phyloP scores from a whole-genome alignment of 1,140 invertebrate species.

The Zaprionus capensis region DNA sequence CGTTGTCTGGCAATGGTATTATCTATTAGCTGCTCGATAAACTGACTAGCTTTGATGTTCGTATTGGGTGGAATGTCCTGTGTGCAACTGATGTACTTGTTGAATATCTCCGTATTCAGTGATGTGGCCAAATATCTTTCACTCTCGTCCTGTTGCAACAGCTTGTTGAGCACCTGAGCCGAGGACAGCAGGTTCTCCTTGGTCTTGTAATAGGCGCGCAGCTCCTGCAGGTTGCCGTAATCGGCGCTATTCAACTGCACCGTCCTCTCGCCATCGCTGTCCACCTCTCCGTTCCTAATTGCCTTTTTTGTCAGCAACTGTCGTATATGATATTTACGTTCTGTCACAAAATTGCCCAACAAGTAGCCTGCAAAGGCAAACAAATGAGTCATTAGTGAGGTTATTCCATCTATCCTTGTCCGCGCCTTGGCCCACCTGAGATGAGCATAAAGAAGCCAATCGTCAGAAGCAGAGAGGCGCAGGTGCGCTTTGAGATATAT shows the following conservation, averaged over 20 bases:
- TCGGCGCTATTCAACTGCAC: conserved; percentile 68
- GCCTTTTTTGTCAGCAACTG: conserved; percentile 70
- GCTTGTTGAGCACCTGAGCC: conserved; percentile 71
- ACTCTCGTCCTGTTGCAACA: conserved; percentile 71
- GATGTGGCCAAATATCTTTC: conserved; percentile 75
- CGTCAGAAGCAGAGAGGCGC: conserved; percentile 75
- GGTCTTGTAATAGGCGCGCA: conserved; percentile 71
- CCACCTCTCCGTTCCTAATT: conserved; percentile 47
- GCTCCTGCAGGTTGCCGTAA: conserved; percentile 71
- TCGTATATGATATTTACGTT: conserved; percentile 80
- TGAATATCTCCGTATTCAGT: conserved; percentile 78
- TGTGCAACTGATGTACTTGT: conserved; percentile 81
- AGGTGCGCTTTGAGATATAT: conserved; percentile 83
- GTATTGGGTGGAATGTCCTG: conserved; percentile 81
- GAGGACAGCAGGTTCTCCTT: conserved; percentile 67
- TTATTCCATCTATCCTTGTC: conserved; percentile 12
- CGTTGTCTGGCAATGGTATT: conserved; percentile 75
- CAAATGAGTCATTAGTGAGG: conserved; percentile 60
- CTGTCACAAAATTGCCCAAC: conserved; percentile 80
- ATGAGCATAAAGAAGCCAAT: conserved; percentile 83
- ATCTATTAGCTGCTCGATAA: conserved; percentile 78
- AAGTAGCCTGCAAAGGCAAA: conserved; percentile 69
- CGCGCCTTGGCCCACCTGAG: conserved; percentile 63
- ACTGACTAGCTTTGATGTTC: conserved; percentile 72
- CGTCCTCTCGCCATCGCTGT: conserved; percentile 31